These are phyloP conservation scores for Epinotia bilunana DNA, from an alignment of 2,888 invertebrate genomes.

Conservation along the genomic window DNA sequence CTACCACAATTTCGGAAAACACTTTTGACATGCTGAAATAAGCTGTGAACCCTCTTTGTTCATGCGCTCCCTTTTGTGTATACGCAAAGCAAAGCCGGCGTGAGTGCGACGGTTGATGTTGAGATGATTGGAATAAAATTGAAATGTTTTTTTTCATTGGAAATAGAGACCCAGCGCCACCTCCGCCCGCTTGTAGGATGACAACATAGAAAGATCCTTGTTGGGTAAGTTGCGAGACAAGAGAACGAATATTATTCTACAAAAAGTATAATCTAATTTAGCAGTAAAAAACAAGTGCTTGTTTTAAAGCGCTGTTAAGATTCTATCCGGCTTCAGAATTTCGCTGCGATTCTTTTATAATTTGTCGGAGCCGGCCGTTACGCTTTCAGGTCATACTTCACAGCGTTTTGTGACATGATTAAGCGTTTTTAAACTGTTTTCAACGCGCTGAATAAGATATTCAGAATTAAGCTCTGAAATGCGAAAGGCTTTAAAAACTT, in stretches of 20 bases:
- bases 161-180: slow-evolving; percentile 1
- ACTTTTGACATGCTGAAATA: neutral
- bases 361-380: neutral
- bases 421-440: slow-evolving; percentile 45
- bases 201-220: slow-evolving; percentile 3
- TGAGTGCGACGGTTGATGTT: slow-evolving; percentile 1
- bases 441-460: slow-evolving; percentile 26
- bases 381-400: slow-evolving; percentile 8
- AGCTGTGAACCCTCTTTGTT: neutral
- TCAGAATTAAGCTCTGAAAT: slow-evolving; percentile 19
- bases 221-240: slow-evolving; percentile 4
- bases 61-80: slow-evolving; percentile 1
- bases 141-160: neutral
- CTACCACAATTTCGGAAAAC: slow-evolving; percentile 24
- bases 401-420: slow-evolving; percentile 48
- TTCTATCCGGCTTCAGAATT: neutral
- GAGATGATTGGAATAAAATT: neutral
- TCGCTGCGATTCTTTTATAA: neutral
- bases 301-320: neutral
- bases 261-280: neutral
- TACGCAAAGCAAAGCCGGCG: neutral
- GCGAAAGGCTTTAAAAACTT: neutral
- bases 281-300: neutral
- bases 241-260: neutral
- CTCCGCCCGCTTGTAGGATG: slow-evolving; percentile 15